Base-by-base conservation (phyloP, 1,140 invertebrate species). In the Orussus abietinus region DNA sequence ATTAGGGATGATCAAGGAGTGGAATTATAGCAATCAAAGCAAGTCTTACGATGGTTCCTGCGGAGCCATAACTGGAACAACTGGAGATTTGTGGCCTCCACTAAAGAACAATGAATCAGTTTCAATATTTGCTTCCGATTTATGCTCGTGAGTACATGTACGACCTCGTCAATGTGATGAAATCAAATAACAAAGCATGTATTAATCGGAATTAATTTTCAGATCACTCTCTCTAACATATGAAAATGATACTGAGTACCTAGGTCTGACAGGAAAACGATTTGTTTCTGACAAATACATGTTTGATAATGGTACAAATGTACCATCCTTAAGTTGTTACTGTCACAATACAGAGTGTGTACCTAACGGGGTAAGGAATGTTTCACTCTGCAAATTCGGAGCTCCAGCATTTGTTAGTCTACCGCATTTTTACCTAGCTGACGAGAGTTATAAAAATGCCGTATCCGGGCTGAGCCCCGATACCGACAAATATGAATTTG, bases 401-500 rank as follows among this genome's bases (percentile, higher is more conserved):
- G 82, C 88, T 7, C 91, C 91, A 0, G 81, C 86, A 1, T 90
- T 85, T 55, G 72, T 91, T 15, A 91, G 90, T 5, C 82, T 85
- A 42, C 92, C 92, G 0, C 92, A 96, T 65, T 95, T 93, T 74
- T 84, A 88, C 59, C 67, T 85, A 43, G 88, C 82, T 1, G 89
- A 92, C 65, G 67, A 78, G 0, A 77, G 63, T 39, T 85, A 90
- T 35, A 42, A 62, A 6, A 47, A 83, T 9, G 65, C 71, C 2
- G 79, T 94, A 1, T 58, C 66, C 0, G 90, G 90, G 17, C 69
- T 94, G 68, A 51, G 75, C 0, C 90, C 92, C 0, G 65, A 83
- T 22, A 73, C 78, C 37, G 64, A 78, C 0, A 74, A 81, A 53
- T 88, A 92, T 55, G 74, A 81, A 46, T 84, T 88, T 51, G 73